phyloP scores from a whole-genome alignment of 2,888 invertebrate genomes.

The Ophion ellenae region DNA sequence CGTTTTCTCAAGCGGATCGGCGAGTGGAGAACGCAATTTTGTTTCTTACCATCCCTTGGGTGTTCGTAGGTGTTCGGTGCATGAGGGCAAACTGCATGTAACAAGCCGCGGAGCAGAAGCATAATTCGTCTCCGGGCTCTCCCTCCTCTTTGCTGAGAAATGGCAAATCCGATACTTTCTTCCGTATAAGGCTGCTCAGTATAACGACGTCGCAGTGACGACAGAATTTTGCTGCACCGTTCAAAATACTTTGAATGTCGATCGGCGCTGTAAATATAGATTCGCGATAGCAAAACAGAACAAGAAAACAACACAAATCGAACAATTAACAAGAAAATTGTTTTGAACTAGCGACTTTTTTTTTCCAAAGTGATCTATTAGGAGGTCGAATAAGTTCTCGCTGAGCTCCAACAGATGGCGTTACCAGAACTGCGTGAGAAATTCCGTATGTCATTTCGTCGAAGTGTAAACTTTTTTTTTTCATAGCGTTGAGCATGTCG shows the following conservation, averaged over 20 bases:
- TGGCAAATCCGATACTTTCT: slow-evolving; percentile 92
- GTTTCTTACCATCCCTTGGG: slow-evolving; percentile 85
- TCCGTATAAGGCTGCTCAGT: slow-evolving; percentile 91
- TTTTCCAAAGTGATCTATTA: background rate
- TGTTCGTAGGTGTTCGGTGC: slow-evolving; percentile 86
- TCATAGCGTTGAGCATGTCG: too few species aligned
- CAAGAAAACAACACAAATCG: background rate
- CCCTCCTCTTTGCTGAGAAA: slow-evolving; percentile 89
- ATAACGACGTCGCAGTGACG: slow-evolving; percentile 97
- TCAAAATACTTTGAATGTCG: slow-evolving; percentile 95
- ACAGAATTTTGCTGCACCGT: slow-evolving; percentile 95
- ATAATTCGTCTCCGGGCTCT: slow-evolving; percentile 88
- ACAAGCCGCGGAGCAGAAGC: slow-evolving; percentile 95
- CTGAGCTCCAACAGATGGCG: too few species aligned
- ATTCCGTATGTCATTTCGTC: too few species aligned
- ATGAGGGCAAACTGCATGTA: slow-evolving; percentile 93
- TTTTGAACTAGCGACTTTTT: background rate
- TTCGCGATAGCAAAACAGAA: slow-evolving; percentile 18
- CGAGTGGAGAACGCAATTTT: background rate
- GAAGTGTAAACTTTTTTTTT: too few species aligned
- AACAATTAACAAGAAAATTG: slow-evolving; percentile 20
- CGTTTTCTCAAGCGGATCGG: background rate
- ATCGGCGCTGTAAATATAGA: slow-evolving; percentile 86
- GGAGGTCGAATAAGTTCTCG: too few species aligned
- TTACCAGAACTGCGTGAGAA: too few species aligned